phyloP scores from a whole-genome alignment of 30 jellyfish, hydroid and myxozoan species.

The Cassiopea xamachana region DNA sequence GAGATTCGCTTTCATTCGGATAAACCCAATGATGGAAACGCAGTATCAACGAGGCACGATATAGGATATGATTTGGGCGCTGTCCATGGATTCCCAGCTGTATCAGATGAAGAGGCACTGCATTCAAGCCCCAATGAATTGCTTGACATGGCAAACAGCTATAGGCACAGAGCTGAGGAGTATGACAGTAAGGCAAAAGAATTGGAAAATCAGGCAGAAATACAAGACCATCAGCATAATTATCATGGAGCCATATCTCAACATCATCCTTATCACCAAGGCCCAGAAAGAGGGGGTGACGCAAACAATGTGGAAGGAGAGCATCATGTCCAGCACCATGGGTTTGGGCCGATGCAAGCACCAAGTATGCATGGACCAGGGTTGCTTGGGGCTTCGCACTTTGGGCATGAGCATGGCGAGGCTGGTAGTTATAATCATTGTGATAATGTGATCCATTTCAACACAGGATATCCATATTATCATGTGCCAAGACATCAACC shows the following conservation, averaged over 20 bases:
- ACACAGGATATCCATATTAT: conserved; percentile 76
- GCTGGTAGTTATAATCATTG: conserved; percentile 48
- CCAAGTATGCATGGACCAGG: conserved; percentile 79
- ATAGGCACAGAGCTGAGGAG: conserved; percentile 75
- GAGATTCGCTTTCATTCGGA: not conserved
- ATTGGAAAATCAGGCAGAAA: conserved; percentile 74
- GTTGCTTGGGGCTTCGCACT: conserved; percentile 48
- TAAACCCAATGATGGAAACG: not conserved
- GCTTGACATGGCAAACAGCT: conserved; percentile 70
- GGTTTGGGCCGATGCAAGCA: conserved; percentile 43
- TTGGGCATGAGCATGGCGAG: conserved; percentile 20
- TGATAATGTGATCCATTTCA: conserved; percentile 51
- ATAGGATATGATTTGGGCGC: conserved; percentile 55
- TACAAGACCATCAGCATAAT: conserved; percentile 69
- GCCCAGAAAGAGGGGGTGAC: conserved; percentile 75
- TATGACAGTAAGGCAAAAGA: conserved; percentile 81
- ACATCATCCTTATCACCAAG: conserved; percentile 54
- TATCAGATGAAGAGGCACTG: conserved; percentile 62
- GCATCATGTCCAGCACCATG: conserved; percentile 36
- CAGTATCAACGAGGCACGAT: conserved; percentile 9
- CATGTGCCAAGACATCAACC: conserved; percentile 67
- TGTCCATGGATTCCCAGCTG: conserved; percentile 72
- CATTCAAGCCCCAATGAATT: conserved; percentile 70
- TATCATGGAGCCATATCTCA: conserved; percentile 63
- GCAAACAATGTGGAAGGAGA: conserved; percentile 58